A percentile compares a stretch with the other conserved stretches of the same genome.
These are phyloP conservation scores for Strigamia transsilvanica DNA, from an alignment of 2,888 invertebrate genomes.

Conservation along the genomic window DNA sequence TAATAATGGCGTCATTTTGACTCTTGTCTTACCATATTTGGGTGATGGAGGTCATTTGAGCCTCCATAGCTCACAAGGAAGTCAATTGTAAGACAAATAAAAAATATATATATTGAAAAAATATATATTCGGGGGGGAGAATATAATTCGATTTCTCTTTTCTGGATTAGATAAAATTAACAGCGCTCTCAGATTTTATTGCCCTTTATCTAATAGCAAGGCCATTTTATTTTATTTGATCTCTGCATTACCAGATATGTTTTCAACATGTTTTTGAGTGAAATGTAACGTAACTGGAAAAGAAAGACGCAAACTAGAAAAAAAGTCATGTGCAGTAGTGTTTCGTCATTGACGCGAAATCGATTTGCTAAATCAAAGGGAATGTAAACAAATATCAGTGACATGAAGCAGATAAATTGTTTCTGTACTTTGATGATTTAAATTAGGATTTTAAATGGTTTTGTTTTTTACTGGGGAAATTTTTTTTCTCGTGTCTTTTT, in stretches of 20 bases:
- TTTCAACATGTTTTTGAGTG: neutral
- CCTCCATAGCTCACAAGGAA: slow-evolving; percentile 45
- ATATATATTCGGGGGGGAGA: neutral
- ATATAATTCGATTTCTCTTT: slow-evolving; percentile 31
- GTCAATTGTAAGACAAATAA: neutral
- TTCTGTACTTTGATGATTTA: neutral
- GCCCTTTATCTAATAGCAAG: neutral
- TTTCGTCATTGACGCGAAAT: slow-evolving; percentile 37
- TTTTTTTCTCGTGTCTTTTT: neutral
- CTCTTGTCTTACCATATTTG: slow-evolving; percentile 36
- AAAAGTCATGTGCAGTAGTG: neutral
- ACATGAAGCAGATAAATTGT: slow-evolving; percentile 18
- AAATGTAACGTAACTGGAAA: neutral
- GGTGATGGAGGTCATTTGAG: slow-evolving; percentile 45
- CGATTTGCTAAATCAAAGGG: slow-evolving; percentile 36
- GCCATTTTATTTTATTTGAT: slow-evolving; percentile 6
- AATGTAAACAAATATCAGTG: slow-evolving; percentile 42
- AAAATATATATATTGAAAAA: neutral
- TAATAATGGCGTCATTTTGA: slow-evolving; percentile 45
- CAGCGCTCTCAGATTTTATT: slow-evolving; percentile 18
- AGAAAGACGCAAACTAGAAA: neutral
- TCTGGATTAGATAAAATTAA: slow-evolving; percentile 37
- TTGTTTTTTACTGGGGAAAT: neutral
- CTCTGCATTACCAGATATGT: slow-evolving; percentile 12
- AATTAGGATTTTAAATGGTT: neutral